Conservation (phyloP, 1,140 invertebrate genomes). For the Solenopsis fugax region DNA sequence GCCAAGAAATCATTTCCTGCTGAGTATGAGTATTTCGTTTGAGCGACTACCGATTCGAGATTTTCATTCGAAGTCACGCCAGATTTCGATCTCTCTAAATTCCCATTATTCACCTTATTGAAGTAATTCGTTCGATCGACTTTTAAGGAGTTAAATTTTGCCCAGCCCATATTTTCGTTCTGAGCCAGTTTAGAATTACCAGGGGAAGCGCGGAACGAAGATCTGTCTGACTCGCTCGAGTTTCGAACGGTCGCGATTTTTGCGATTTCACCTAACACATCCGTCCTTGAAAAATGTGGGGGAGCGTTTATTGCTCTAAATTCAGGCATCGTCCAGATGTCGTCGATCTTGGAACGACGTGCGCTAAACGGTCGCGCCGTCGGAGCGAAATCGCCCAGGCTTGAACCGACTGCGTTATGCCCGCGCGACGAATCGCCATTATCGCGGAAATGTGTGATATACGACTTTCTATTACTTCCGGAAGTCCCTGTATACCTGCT, state of each 20-base stretch:
- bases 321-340: constrained; percentile 39
- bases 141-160: background rate
- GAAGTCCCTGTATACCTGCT: constrained; percentile 84
- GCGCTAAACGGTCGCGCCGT: background rate
- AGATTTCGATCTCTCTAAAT: constrained; percentile 5
- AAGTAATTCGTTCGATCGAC: background rate
- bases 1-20: background rate
- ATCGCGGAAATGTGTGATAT: constrained; percentile 73
- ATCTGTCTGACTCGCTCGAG: background rate
- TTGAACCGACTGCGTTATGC: constrained; percentile 18
- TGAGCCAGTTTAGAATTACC: background rate
- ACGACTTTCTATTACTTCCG: constrained; percentile 78
- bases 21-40: background rate
- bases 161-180: background rate
- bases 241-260: background rate
- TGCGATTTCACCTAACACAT: background rate
- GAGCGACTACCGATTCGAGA: background rate
- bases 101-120: background rate
- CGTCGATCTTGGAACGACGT: constrained; percentile 30
- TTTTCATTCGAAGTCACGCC: background rate
- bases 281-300: background rate
- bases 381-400: background rate
- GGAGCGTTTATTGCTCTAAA: background rate
- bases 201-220: background rate
- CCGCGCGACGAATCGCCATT: constrained; percentile 35